Conservation (phyloP, 1,140 invertebrate species). For the Bradynema listronoti region DNA sequence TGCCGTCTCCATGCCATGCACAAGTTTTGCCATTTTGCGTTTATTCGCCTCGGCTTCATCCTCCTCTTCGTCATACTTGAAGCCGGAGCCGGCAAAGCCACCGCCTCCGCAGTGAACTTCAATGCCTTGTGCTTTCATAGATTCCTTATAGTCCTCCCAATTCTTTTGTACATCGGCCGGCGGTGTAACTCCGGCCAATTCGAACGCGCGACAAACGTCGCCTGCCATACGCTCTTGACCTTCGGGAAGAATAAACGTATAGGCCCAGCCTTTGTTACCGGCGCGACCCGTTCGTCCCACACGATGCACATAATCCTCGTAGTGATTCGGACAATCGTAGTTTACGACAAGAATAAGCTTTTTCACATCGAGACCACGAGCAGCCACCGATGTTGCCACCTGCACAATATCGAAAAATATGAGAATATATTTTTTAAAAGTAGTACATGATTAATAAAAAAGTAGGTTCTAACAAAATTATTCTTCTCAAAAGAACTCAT, state of each 20-base stretch:
- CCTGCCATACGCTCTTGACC: slow-evolving; percentile 66
- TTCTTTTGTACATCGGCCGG: slow-evolving; percentile 48
- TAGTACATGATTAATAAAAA: too few relatives aligned
- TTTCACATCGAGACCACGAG: slow-evolving; percentile 92
- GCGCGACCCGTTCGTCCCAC: slow-evolving; percentile 79
- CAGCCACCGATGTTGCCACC: slow-evolving; percentile 90
- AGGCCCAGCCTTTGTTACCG: slow-evolving; percentile 90
- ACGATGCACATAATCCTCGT: slow-evolving; percentile 98
- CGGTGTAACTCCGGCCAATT: slow-evolving; percentile 41
- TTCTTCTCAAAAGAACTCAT: too few relatives aligned
- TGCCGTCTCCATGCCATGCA: slow-evolving; percentile 65
- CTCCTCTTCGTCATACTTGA: slow-evolving; percentile 97
- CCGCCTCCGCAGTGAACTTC: slow-evolving; percentile 91
- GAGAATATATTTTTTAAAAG: slow-evolving; percentile 5
- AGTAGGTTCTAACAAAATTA: too few relatives aligned
- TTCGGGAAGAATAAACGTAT: slow-evolving; percentile 90
- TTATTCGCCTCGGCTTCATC: slow-evolving; percentile 83
- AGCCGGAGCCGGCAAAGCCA: slow-evolving; percentile 67
- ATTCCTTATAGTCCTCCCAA: slow-evolving; percentile 44
- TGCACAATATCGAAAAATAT: slow-evolving; percentile 39
- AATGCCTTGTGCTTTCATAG: slow-evolving; percentile 66
- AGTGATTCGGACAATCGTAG: slow-evolving; percentile 99
- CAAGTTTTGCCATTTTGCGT: slow-evolving; percentile 95
- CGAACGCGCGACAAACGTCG: slow-evolving; percentile 53
- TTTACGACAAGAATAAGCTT: slow-evolving; percentile 95